phyloP scores from a whole-genome alignment of 2,888 invertebrate genomes.

The Xylota segnis region DNA sequence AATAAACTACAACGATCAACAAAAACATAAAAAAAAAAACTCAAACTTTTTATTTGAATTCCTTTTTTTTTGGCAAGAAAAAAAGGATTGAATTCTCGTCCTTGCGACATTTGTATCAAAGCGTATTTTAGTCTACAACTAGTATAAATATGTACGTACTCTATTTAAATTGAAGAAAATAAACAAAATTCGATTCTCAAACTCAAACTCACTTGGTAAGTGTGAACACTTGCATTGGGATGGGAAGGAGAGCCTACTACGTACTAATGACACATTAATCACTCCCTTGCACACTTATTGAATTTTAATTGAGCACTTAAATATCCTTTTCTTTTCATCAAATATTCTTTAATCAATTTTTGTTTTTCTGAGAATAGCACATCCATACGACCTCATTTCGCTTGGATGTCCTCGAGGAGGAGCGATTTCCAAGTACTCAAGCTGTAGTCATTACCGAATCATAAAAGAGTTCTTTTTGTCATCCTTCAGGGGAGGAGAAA shows the following conservation, averaged over 20 bases:
- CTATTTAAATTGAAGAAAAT: slow-evolving; percentile 40
- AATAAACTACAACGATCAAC: slow-evolving; percentile 34
- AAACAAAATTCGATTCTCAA: slow-evolving; percentile 31
- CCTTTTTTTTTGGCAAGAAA: background rate
- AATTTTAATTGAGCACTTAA: slow-evolving; percentile 11
- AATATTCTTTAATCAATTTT: background rate
- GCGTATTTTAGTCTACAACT: slow-evolving; percentile 44
- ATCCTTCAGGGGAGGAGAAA: too few species aligned
- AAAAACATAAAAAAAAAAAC: slow-evolving; percentile 20
- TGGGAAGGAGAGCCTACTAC: background rate
- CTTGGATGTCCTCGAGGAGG: slow-evolving; percentile 10
- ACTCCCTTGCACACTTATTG: background rate
- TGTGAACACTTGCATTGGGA: slow-evolving; percentile 24
- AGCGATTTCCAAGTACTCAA: background rate
- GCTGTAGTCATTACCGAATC: slow-evolving; percentile 1
- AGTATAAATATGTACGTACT: slow-evolving; percentile 34
- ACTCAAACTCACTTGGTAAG: background rate
- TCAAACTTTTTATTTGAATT: slow-evolving; percentile 15
- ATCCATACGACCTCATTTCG: slow-evolving; percentile 4
- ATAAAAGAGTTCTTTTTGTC: slow-evolving; percentile 20
- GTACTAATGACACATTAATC: background rate
- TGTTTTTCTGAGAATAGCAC: background rate
- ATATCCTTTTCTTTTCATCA: background rate
- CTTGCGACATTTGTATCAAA: slow-evolving; percentile 5
- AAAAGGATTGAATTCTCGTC: slow-evolving; percentile 7